Conservation (phyloP, 2,113 vertebrate species). For the Limanda limanda region DNA sequence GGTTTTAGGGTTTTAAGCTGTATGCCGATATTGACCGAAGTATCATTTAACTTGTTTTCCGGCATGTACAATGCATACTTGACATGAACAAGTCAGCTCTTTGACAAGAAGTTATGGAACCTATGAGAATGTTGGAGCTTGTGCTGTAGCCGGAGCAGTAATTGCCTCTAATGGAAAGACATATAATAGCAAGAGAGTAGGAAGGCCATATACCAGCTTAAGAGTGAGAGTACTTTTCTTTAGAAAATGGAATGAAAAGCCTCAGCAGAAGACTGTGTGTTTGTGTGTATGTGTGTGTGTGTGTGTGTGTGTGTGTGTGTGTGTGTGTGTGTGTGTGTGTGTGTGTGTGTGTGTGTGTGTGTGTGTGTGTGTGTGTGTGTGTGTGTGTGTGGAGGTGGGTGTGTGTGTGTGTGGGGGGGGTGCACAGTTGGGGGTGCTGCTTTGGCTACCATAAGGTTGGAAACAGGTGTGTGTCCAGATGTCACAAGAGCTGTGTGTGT, state of each 20-base stretch:
- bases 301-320: too few species aligned
- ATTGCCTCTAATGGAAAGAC: conserved; percentile 79
- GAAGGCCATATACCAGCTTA: conserved; percentile 70
- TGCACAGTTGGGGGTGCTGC: conserved; percentile 14
- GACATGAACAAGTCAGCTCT: conserved; percentile 61
- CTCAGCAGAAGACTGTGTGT: conserved; percentile 51
- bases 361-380: too few species aligned
- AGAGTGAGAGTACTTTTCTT: conserved; percentile 72
- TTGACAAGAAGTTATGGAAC: conserved; percentile 70
- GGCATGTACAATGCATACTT: conserved; percentile 60
- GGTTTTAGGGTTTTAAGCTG: neutral
- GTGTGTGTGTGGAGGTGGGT: too few species aligned
- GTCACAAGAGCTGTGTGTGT: conserved; percentile 41
- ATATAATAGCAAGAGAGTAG: conserved; percentile 75
- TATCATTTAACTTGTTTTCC: conserved; percentile 66
- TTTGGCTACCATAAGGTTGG: conserved; percentile 38
- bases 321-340: too few species aligned
- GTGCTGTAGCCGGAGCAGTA: conserved; percentile 56
- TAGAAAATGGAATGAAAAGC: conserved; percentile 42
- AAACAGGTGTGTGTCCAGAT: conserved; percentile 58
- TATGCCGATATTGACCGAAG: conserved; percentile 22
- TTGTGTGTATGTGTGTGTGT: neutral
- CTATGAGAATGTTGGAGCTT: conserved; percentile 58
- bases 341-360: too few species aligned
- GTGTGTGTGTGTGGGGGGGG: too few species aligned